phyloP scores from a whole-genome alignment of 1,140 invertebrate genomes.

The Drosophila burlai region DNA sequence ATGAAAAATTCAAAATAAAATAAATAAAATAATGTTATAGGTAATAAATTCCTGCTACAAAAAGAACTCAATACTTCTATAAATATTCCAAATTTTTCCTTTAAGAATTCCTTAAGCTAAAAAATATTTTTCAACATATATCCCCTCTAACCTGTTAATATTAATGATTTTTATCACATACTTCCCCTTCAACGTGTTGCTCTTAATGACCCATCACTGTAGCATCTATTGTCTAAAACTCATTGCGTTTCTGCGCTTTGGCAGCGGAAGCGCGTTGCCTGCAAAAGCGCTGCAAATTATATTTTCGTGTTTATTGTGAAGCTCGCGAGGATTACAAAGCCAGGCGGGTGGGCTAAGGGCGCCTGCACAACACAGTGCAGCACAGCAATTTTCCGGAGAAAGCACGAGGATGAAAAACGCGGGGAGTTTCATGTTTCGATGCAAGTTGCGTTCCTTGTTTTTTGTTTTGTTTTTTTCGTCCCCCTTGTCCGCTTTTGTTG shows the following conservation, averaged over 20 bases:
- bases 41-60: too few species aligned
- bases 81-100: neutral
- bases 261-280: slow-evolving; percentile 57
- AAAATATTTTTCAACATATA: neutral
- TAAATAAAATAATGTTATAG: neutral
- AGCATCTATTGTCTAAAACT: slow-evolving; percentile 47
- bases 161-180: too few species aligned
- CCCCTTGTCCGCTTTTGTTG: slow-evolving; percentile 37
- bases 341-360: slow-evolving; percentile 27
- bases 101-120: too few species aligned
- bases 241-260: slow-evolving; percentile 48
- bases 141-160: neutral
- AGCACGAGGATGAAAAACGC: neutral
- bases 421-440: slow-evolving; percentile 54
- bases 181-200: neutral
- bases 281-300: slow-evolving; percentile 76
- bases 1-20: neutral
- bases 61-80: neutral
- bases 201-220: slow-evolving; percentile 15
- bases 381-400: slow-evolving; percentile 42
- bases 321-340: slow-evolving; percentile 73
- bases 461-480: neutral
- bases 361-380: slow-evolving; percentile 10
- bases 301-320: slow-evolving; percentile 83
- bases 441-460: slow-evolving; percentile 35